Evolutionary conservation across 2,113 vertebrate genomes (phyloP).

Genomic region (Cacatua alba): DNA sequence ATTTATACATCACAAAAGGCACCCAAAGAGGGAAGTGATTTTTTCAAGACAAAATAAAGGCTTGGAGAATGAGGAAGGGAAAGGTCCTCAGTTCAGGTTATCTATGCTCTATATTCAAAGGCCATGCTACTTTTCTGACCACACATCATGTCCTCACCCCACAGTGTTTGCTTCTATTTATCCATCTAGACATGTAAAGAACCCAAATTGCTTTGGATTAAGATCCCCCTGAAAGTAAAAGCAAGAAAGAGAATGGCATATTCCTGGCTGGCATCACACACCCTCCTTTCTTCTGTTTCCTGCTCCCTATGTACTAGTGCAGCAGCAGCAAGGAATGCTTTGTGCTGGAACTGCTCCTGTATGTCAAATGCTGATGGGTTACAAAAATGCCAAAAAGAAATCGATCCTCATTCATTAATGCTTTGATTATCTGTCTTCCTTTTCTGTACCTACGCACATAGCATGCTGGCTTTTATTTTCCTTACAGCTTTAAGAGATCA

Average conservation of each 20-base stretch:
- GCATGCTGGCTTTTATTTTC: neutral
- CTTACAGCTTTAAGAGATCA: conserved; percentile 64
- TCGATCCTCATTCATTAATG: neutral
- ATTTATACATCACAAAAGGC: neutral
- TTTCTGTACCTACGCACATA: neutral
- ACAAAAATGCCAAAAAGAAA: neutral
- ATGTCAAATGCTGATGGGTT: neutral
- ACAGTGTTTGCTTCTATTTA: neutral
- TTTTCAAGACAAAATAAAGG: neutral
- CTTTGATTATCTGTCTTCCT: neutral
- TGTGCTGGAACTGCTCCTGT: neutral
- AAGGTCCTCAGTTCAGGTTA: neutral
- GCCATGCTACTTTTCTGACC: neutral
- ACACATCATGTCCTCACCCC: neutral
- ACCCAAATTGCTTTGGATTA: neutral
- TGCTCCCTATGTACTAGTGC: neutral
- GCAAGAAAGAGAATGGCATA: fast-evolving
- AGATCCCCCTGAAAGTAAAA: neutral
- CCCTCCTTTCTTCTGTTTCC: neutral
- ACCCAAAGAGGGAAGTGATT: neutral
- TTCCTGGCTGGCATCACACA: neutral
- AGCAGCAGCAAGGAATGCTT: neutral
- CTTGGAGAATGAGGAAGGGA: neutral
- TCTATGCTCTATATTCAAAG: neutral
- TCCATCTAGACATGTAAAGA: neutral